Conservation (phyloP, 2,113 vertebrate species). For the Callocephalon fimbriatum region DNA sequence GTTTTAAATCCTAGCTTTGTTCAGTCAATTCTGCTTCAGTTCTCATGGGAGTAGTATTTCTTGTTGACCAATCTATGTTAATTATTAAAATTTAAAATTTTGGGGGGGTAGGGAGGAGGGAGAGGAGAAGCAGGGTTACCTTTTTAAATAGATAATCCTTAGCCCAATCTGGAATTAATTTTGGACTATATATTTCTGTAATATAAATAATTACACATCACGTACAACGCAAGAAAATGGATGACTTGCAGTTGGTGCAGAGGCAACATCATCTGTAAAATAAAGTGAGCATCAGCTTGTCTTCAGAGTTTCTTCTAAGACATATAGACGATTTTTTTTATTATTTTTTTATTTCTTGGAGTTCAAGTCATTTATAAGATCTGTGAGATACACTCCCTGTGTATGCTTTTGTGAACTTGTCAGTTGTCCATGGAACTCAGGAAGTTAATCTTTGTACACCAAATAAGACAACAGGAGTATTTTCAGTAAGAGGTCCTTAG, state of each 20-base stretch:
- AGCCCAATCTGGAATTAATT: not conserved
- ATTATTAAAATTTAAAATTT: not conserved
- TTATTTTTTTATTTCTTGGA: not conserved
- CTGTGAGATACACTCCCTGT: not conserved
- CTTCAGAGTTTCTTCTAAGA: not conserved
- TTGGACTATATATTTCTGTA: not conserved
- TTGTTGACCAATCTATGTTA: not conserved
- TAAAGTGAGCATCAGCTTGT: not conserved
- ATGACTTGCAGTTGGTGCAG: not conserved
- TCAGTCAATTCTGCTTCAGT: not conserved
- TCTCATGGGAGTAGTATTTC: not conserved
- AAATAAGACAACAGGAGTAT: not conserved
- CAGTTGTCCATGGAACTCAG: not conserved
- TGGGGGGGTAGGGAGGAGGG: fast-evolving
- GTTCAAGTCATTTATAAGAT: not conserved
- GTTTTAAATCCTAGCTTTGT: not conserved
- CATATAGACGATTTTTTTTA: not conserved
- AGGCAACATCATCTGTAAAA: not conserved
- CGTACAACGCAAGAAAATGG: not conserved
- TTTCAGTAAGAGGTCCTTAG: not conserved
- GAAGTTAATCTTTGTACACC: not conserved
- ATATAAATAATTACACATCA: not conserved
- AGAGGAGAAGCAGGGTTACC: not conserved
- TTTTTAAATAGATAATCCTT: not conserved
- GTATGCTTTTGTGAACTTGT: not conserved